Evolutionary conservation across 2,888 invertebrate species (phyloP).

Genomic region (Megaustenia siamemsis): DNA sequence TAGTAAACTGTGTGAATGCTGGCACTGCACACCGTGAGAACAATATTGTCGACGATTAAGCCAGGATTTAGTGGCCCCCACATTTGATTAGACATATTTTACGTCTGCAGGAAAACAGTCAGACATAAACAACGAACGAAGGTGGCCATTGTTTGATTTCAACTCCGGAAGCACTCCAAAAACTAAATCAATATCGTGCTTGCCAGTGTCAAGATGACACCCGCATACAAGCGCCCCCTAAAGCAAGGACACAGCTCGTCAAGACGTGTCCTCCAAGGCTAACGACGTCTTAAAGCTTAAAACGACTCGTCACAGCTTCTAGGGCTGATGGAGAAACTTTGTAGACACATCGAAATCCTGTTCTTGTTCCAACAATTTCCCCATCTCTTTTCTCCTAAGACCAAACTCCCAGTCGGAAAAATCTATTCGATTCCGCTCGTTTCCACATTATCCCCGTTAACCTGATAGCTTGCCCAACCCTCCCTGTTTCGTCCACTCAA

Average conservation of each 20-base stretch:
- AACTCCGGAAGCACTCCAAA: neutral
- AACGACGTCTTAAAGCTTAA: slow-evolving; percentile 36
- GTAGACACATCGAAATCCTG: neutral
- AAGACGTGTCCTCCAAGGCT: slow-evolving; percentile 28
- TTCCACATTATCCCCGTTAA: slow-evolving; percentile 34
- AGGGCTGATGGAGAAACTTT: neutral
- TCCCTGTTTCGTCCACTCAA: neutral
- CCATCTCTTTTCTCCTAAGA: neutral
- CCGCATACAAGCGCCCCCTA: neutral
- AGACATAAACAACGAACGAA: slow-evolving; percentile 4
- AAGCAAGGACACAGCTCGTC: neutral
- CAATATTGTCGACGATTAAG: neutral
- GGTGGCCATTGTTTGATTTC: neutral
- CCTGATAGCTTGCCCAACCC: slow-evolving; percentile 15
- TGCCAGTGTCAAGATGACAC: slow-evolving; percentile 4
- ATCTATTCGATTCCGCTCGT: slow-evolving; percentile 44
- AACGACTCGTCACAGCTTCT: neutral
- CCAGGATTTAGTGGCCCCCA: neutral
- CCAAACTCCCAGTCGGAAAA: neutral
- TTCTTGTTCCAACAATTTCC: too few relatives aligned
- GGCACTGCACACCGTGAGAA: neutral
- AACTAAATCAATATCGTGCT: slow-evolving; percentile 23
- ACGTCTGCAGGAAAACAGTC: neutral
- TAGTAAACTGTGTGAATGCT: neutral
- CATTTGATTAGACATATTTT: slow-evolving; percentile 25